phyloP scores from a whole-genome alignment of 1,140 invertebrate genomes.

The Drosophila cardini region DNA sequence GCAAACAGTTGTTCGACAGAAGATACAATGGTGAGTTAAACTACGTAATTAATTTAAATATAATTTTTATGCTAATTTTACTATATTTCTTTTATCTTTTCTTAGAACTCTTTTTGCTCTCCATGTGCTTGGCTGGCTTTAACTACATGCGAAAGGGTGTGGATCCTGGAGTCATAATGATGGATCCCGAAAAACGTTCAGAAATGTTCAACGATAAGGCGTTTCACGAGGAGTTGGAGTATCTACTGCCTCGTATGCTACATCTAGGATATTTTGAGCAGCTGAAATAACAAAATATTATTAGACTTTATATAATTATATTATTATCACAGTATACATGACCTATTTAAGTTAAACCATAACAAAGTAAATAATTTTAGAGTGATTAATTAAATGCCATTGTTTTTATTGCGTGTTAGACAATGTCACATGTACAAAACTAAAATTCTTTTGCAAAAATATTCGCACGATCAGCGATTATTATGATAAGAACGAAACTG shows the following conservation, averaged over 20 bases:
- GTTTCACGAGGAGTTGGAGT: conserved; percentile 36
- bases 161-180: conserved; percentile 37
- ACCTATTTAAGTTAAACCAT: not conserved
- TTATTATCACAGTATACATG: too few relatives aligned
- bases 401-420: too few relatives aligned
- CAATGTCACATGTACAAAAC: too few relatives aligned
- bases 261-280: conserved; percentile 58
- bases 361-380: not conserved
- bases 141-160: conserved; percentile 25
- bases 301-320: too few relatives aligned
- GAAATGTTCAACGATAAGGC: conserved; percentile 1
- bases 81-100: not conserved
- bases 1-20: conserved; percentile 40
- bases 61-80: not conserved
- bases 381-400: not conserved
- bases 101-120: not conserved
- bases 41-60: not conserved
- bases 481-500: too few relatives aligned
- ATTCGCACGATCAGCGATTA: too few relatives aligned
- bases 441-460: too few relatives aligned
- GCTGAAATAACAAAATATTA: conserved; percentile 24
- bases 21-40: conserved; percentile 44
- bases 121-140: conserved; percentile 41
- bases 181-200: not conserved
- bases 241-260: conserved; percentile 43